Base-by-base conservation (phyloP, 2,113 vertebrate genomes). In the Heptranchias perlo region DNA sequence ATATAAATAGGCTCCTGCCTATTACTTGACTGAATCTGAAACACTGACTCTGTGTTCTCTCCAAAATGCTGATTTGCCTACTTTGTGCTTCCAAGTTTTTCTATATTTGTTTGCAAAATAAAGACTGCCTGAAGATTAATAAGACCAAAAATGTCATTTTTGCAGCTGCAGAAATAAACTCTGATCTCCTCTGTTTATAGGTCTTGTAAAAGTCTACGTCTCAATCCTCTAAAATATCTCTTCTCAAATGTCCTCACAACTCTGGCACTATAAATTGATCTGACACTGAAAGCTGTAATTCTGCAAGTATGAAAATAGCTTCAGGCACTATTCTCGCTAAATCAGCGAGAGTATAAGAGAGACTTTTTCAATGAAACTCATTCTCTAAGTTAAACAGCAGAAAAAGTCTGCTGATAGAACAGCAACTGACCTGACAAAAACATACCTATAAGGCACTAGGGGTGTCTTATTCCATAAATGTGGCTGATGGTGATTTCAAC, bases 71-170 rank as follows among this genome's bases (percentile, higher is more conserved):
- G 58, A 62, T 61, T 93, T 58, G 14, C 16, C 58, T 39, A 93
- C 35, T 93, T 82, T 21, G 0, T 39, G 18, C 89, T 93, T 93
- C 89, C 58, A 93, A 93, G 16, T 62, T 58, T 25, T 54, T n/a
- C 58, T 64, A 64, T 39, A 64, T 93, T 93, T 39, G 58, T 93
- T 93, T 93, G 89, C 18, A 93, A 93, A 62, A 18, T 93, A 93
- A 23, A 44, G 58, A 61, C 89, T 64, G 58, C 58, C n/a, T 39
- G 89, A 39, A 93, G 58, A 93, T 93, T 93, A 62, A 93, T 93
- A 61, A 93, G n/a, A 93, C 35, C 58, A 93, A 93, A 93, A n/a
- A 52, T 92, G 58, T 21, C 31, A 25, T 92, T n/a, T 61, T 62
- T 92, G 54, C 35, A 39, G 35, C 14, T 39, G 54, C 35, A 61